These are phyloP conservation scores for Heliconius himera DNA, from an alignment of 1,140 invertebrate genomes.

Conservation along the genomic window DNA sequence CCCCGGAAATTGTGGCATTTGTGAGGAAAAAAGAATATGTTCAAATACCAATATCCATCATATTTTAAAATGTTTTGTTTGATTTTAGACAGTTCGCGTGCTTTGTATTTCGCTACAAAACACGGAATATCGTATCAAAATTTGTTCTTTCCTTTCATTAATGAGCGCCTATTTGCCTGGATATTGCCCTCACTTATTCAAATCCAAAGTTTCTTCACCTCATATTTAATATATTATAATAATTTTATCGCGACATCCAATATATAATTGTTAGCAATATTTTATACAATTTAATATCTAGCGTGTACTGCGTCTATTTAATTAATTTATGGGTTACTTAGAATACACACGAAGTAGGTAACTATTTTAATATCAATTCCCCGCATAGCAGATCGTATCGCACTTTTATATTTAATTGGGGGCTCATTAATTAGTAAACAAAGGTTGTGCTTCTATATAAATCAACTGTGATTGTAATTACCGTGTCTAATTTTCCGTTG, in stretches of 20 bases:
- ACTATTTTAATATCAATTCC: constrained; percentile 16
- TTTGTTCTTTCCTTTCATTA: not conserved
- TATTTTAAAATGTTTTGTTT: too few relatives aligned
- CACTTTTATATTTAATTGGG: constrained; percentile 20
- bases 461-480: constrained; percentile 17
- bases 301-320: not conserved
- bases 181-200: not conserved
- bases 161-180: not conserved
- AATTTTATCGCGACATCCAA: not conserved
- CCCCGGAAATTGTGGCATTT: too few relatives aligned
- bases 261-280: not conserved
- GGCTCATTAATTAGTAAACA: constrained; percentile 17
- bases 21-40: too few relatives aligned
- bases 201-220: not conserved
- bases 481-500: constrained; percentile 16
- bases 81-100: too few relatives aligned
- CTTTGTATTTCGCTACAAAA: too few relatives aligned
- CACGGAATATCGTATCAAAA: too few relatives aligned
- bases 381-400: constrained; percentile 23
- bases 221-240: not conserved
- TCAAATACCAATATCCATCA: too few relatives aligned
- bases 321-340: not conserved
- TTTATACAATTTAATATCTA: not conserved
- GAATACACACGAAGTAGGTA: not conserved
- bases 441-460: constrained; percentile 6